These are phyloP conservation scores for Mycetomoellerius zeteki DNA, from an alignment of 1,140 invertebrate species.

Conservation along the genomic window DNA sequence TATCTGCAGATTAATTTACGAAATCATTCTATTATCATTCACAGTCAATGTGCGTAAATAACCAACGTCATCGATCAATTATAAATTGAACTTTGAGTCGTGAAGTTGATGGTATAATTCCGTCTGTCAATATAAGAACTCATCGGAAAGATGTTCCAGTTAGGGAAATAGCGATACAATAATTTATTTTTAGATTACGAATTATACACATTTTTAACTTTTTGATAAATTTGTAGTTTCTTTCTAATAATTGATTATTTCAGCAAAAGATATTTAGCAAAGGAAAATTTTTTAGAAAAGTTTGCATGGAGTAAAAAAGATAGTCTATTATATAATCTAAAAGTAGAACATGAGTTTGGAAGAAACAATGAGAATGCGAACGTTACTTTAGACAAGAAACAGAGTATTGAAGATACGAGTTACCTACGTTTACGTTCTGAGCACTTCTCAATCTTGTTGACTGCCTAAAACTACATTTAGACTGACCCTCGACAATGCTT, in stretches of 20 bases:
- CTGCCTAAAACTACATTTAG: background rate
- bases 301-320: background rate
- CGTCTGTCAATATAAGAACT: background rate
- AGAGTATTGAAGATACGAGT: background rate
- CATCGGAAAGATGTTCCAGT: background rate
- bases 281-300: background rate
- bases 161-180: background rate
- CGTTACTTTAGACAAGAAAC: background rate
- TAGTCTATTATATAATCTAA: conserved; percentile 3
- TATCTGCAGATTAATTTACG: background rate
- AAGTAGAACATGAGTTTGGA: background rate
- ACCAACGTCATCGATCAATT: conserved; percentile 29
- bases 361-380: conserved; percentile 2
- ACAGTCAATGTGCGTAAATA: background rate
- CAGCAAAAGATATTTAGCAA: too few relatives aligned
- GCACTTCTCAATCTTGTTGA: conserved; percentile 10
- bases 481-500: background rate
- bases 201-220: background rate
- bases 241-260: background rate
- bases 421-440: background rate
- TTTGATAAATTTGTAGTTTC: background rate
- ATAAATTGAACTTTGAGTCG: conserved; percentile 40
- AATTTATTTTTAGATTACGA: background rate
- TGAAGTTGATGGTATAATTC: background rate
- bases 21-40: conserved; percentile 25